Evolutionary conservation across 1,140 invertebrate species (phyloP).

Genomic region (Dreissena polymorpha): DNA sequence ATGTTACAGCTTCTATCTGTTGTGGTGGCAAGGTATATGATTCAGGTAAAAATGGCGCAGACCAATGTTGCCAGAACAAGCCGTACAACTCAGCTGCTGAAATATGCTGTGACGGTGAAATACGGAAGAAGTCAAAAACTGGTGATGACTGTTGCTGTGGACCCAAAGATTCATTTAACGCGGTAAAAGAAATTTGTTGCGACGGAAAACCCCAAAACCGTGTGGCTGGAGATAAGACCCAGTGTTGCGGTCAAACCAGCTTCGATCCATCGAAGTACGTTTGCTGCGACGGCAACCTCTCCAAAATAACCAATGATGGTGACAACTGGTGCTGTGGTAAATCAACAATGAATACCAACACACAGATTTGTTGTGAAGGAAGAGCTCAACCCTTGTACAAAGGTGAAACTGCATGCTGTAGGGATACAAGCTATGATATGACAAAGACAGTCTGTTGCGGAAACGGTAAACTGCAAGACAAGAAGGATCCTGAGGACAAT

Average conservation of each 20-base stretch:
- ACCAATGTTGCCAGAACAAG: constrained; percentile 24
- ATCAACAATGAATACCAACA: constrained; percentile 43
- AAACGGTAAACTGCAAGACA: constrained; percentile 39
- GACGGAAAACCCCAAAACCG: constrained; percentile 43
- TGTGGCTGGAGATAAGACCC: constrained; percentile 33
- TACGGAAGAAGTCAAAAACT: constrained; percentile 7
- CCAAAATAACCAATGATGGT: constrained; percentile 7
- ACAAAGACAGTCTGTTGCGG: constrained; percentile 45
- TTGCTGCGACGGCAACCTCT: constrained; percentile 32
- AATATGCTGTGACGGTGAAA: constrained; percentile 49
- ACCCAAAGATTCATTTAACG: constrained; percentile 32
- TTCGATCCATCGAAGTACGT: constrained; percentile 36
- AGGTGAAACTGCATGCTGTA: constrained; percentile 39
- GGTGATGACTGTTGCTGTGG: constrained; percentile 52
- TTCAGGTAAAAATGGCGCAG: constrained; percentile 12
- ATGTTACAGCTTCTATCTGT: constrained; percentile 12
- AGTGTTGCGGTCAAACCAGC: constrained; percentile 46
- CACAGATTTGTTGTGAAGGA: constrained; percentile 43
- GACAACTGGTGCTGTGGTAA: constrained; percentile 55
- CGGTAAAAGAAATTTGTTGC: constrained; percentile 40
- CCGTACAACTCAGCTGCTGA: constrained; percentile 26
- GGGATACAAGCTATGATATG: constrained; percentile 44
- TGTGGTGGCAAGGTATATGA: constrained; percentile 47
- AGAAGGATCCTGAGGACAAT: constrained; percentile 43
- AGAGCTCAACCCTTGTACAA: constrained; percentile 17